These are phyloP conservation scores for Mohoua ochrocephala DNA, from an alignment of 2,113 vertebrate genomes.

Conservation along the genomic window DNA sequence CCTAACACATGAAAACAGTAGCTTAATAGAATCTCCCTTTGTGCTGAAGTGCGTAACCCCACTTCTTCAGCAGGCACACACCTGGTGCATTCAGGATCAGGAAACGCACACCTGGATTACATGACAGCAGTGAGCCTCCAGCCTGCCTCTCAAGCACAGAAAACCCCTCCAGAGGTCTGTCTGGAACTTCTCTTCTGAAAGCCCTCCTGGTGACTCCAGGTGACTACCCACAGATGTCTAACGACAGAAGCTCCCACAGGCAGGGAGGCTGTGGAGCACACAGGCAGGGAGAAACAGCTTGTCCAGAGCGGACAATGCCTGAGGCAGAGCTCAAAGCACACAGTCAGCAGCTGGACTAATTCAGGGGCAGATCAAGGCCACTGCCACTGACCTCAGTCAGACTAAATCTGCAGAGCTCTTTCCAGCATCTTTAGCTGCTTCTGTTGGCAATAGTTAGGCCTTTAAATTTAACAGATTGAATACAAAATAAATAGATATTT, in stretches of 20 bases:
- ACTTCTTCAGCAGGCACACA: neutral
- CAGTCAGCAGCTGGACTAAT: neutral
- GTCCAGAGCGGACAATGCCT: neutral
- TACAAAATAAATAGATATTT: neutral
- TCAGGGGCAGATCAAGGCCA: neutral
- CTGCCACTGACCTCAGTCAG: neutral
- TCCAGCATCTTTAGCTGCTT: neutral
- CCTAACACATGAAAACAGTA: neutral
- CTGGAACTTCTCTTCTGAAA: neutral
- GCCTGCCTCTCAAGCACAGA: neutral
- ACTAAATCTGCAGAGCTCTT: neutral
- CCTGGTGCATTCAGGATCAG: neutral
- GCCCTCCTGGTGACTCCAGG: neutral
- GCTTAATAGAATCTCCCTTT: neutral
- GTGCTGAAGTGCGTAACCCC: neutral
- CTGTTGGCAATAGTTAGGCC: neutral
- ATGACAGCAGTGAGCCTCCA: neutral
- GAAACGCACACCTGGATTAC: neutral
- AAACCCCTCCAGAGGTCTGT: neutral
- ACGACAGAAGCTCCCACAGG: fast-evolving
- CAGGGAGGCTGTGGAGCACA: neutral
- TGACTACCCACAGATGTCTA: neutral
- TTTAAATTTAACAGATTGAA: neutral
- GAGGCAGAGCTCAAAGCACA: neutral
- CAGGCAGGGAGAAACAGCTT: neutral